A percentile compares a stretch with the other conserved stretches of the same genome.
phyloP scores from a whole-genome alignment of 2,797 vertebrate species.

The Astyanax mexicanus region DNA sequence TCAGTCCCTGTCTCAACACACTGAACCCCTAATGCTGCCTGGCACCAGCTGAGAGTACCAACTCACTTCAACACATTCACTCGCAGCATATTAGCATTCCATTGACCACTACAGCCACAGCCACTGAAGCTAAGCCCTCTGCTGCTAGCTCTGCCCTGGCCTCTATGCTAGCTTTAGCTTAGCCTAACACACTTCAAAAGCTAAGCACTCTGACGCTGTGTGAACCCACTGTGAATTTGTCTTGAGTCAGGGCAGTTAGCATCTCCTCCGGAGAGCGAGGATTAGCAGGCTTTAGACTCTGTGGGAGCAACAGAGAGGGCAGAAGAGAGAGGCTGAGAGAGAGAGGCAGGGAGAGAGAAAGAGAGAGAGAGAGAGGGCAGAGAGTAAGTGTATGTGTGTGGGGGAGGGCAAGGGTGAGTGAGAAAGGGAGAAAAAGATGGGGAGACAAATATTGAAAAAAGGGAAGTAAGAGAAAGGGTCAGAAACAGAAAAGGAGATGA shows the following conservation, averaged over 20 bases:
- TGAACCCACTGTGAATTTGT: slow-evolving; percentile 43
- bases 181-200: slow-evolving; percentile 41
- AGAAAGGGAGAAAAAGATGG: not conserved
- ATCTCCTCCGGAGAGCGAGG: slow-evolving; percentile 39
- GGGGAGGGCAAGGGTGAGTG: not conserved
- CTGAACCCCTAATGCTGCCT: slow-evolving; percentile 14
- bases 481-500: not conserved
- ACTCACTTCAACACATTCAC: slow-evolving; percentile 22
- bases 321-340: not conserved
- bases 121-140: slow-evolving; percentile 15
- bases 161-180: slow-evolving; percentile 25
- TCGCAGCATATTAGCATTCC: slow-evolving; percentile 34
- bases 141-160: slow-evolving; percentile 11
- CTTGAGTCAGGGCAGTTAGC: slow-evolving; percentile 35
- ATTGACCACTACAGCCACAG: slow-evolving; percentile 29
- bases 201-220: slow-evolving; percentile 23
- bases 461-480: not conserved
- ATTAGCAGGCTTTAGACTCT: slow-evolving; percentile 45
- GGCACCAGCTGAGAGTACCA: slow-evolving; percentile 8
- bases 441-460: too few species aligned
- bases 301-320: slow-evolving; percentile 6
- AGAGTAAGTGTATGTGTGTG: too few species aligned
- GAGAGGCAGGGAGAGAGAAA: not conserved
- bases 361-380: not conserved
- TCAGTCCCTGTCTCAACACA: slow-evolving; percentile 4